Evolutionary conservation across 2,888 invertebrate species (phyloP).

Genomic region (Epinotia brunnichana): DNA sequence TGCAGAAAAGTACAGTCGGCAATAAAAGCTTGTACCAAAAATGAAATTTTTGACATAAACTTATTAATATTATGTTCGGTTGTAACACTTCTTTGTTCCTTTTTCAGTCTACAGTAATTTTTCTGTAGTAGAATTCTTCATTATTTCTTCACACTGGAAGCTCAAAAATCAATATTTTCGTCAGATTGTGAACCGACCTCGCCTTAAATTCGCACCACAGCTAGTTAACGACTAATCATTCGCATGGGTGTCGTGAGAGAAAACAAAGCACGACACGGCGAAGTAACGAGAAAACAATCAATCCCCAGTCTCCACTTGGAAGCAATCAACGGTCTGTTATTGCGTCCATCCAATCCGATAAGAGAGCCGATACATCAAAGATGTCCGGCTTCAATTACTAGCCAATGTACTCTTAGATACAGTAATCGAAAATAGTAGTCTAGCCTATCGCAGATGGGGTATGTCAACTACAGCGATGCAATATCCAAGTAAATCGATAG

Average conservation of each 20-base stretch:
- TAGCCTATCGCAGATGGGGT: conserved; percentile 56
- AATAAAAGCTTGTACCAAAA: no score
- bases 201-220: conserved; percentile 14
- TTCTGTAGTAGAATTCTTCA: no score
- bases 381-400: conserved; percentile 81
- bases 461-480: conserved; percentile 62
- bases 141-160: no score
- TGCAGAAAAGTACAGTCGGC: no score
- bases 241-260: conserved; percentile 54
- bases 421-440: conserved; percentile 77
- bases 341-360: conserved; percentile 82
- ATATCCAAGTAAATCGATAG: conserved; percentile 55
- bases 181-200: no score
- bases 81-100: no score
- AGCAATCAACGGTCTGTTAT: conserved; percentile 83
- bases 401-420: conserved; percentile 72
- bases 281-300: conserved; percentile 82
- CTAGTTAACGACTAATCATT: conserved; percentile 40
- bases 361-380: conserved; percentile 83
- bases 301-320: conserved; percentile 80
- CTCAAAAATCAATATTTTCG: no score
- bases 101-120: no score
- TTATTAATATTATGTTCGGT: no score
- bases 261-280: conserved; percentile 64
- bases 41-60: no score